Evolutionary conservation across 92 coral and sea anemone genomes (phyloP), one percentile per base, ranked within the genome.

Genomic region (Epizoanthus illoricatus): DNA sequence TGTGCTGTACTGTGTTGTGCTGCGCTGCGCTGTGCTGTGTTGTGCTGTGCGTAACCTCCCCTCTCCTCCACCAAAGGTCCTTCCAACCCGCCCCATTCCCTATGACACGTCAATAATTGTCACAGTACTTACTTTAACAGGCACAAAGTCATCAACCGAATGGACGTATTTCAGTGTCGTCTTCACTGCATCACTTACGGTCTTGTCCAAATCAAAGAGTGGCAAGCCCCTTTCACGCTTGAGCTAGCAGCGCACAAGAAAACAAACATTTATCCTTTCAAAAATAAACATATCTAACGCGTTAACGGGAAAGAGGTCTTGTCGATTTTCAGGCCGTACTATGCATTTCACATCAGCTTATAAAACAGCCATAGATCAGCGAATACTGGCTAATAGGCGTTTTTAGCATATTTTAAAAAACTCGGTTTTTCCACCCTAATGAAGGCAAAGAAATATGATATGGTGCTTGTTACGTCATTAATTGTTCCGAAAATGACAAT

Each of bases 211-310:
- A 71, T 94, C 97, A 69, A 97, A 94, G 69, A 94, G 19, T 11
- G 94, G 88, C 8, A 94, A 84, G 2, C 91, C 97, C 73, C 87
- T 89, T 65, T 89, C 91, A 40, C 94, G 90, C 59, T 97, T 97
- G 36, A 87, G 62, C 96, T 91, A 47, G 8, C 7, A 63, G 20
- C 21, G 20, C 21, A 78, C 52, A 64, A 20, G 20, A 42, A 64
- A 20, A 11, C 10, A 65, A 2, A 4, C 3, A n/a, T 23, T 15
- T 28, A 28, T 28, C 33, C 33, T 28, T 28, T 28, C 33, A 28
- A 28, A 28, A 28, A 28, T 28, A 28, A 28, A 28, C 33, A 28
- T 28, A 28, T 28, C 33, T 28, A 28, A 28, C 33, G 33, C 33
- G 33, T 28, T 28, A 28, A 28, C 33, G 1, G 33, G 33, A 28